Conservation (phyloP, 1,140 invertebrate genomes). For the Drosophila ironensis region DNA sequence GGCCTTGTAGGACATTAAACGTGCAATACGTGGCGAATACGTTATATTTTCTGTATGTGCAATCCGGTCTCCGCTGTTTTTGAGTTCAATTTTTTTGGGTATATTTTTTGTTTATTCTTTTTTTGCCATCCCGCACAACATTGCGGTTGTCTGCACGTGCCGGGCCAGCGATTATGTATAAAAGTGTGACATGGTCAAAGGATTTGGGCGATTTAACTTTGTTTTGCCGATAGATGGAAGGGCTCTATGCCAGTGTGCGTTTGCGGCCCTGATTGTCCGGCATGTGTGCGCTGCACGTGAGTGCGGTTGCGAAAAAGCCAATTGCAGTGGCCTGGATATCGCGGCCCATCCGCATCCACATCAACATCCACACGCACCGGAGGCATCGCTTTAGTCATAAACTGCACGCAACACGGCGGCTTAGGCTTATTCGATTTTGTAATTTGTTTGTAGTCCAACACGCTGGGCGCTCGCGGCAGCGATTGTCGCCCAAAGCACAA, state of each 20-base stretch:
- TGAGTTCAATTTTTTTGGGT: constrained; percentile 10
- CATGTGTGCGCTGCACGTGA: constrained; percentile 25
- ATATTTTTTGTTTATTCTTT: not conserved
- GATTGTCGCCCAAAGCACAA: no score
- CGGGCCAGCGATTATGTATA: constrained; percentile 48
- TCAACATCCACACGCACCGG: not conserved
- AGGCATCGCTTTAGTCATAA: constrained; percentile 19
- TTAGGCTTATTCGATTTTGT: constrained; percentile 43
- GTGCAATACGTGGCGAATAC: constrained; percentile 55
- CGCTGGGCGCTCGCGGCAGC: no score
- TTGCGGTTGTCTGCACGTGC: constrained; percentile 69
- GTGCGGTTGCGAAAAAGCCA: constrained; percentile 29
- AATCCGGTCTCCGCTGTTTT: constrained; percentile 28
- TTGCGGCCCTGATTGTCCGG: no score
- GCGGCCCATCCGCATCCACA: not conserved
- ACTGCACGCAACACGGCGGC: constrained; percentile 27
- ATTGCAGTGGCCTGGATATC: constrained; percentile 28
- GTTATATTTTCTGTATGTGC: constrained; percentile 53
- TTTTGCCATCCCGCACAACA: constrained; percentile 35
- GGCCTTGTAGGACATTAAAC: constrained; percentile 40
- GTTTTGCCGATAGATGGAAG: constrained; percentile 31
- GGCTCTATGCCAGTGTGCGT: not conserved
- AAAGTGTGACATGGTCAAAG: constrained; percentile 60
- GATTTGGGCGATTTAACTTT: constrained; percentile 61
- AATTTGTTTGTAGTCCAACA: constrained; percentile 43